These are phyloP conservation scores for Callionymus lyra DNA, from an alignment of 2,113 vertebrate genomes.

Conservation along the genomic window DNA sequence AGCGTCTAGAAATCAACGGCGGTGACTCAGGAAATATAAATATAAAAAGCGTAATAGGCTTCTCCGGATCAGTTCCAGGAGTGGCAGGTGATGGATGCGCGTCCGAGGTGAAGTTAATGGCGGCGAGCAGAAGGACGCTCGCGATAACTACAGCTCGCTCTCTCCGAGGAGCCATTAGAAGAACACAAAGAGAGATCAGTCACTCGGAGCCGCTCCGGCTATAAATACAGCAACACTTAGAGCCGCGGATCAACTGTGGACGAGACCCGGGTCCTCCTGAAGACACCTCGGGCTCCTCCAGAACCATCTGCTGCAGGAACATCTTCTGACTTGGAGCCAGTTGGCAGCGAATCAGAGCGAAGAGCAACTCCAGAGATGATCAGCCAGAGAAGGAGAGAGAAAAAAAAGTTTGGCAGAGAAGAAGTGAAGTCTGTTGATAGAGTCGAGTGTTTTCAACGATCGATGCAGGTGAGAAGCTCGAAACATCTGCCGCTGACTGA, in stretches of 20 bases:
- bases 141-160: slow-evolving; percentile 32
- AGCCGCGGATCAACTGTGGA: slow-evolving; percentile 14
- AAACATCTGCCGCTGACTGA: slow-evolving; percentile 24
- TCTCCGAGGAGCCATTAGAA: slow-evolving; percentile 31
- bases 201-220: slow-evolving; percentile 6
- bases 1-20: slow-evolving; percentile 10
- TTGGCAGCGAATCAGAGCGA: slow-evolving; percentile 55
- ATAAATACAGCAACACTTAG: slow-evolving; percentile 5
- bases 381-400: slow-evolving; percentile 31
- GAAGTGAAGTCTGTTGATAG: slow-evolving; percentile 20
- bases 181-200: slow-evolving; percentile 16
- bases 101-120: slow-evolving; percentile 19
- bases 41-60: no score
- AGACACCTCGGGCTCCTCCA: slow-evolving; percentile 49
- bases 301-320: slow-evolving; percentile 55
- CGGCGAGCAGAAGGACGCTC: slow-evolving; percentile 28
- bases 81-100: slow-evolving; percentile 34
- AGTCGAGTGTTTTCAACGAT: no score
- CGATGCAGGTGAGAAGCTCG: slow-evolving; percentile 28
- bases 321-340: slow-evolving; percentile 54
- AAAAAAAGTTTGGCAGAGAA: slow-evolving; percentile 36
- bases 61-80: slow-evolving; percentile 9
- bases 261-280: slow-evolving; percentile 47
- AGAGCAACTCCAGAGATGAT: slow-evolving; percentile 40
- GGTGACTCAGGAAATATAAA: no score